Conservation (phyloP, 2,797 vertebrate species). For the Onychomys arenicola region DNA sequence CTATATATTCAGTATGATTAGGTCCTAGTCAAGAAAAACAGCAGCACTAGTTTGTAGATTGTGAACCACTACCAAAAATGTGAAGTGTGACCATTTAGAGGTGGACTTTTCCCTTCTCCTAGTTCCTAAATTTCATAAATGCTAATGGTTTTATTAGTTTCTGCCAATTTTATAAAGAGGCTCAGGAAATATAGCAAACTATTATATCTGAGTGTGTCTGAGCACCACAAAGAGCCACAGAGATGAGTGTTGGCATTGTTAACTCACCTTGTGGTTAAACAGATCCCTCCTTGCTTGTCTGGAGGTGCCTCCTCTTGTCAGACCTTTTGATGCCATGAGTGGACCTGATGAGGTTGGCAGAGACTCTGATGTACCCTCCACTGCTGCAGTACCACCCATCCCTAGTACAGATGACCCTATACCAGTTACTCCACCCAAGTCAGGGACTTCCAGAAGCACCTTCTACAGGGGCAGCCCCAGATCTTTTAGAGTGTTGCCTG, state of each 20-base stretch:
- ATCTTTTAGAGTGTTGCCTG: background rate
- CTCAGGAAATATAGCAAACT: constrained; percentile 28
- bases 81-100: background rate
- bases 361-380: background rate
- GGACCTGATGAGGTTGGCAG: background rate
- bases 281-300: background rate
- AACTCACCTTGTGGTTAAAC: background rate
- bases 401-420: background rate
- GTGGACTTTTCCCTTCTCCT: constrained; percentile 15
- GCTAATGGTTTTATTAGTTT: constrained; percentile 40
- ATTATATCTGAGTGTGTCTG: background rate
- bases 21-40: background rate
- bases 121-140: constrained; percentile 43
- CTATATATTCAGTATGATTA: constrained; percentile 44
- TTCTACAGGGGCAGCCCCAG: background rate
- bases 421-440: background rate
- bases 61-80: constrained; percentile 9
- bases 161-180: background rate
- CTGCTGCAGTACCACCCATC: fast-evolving
- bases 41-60: background rate
- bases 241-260: background rate
- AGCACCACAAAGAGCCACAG: background rate
- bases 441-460: background rate
- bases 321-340: background rate
- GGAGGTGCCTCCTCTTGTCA: background rate